These are phyloP conservation scores for Uropetala carovei DNA, from an alignment of 2,888 invertebrate species.

Conservation along the genomic window DNA sequence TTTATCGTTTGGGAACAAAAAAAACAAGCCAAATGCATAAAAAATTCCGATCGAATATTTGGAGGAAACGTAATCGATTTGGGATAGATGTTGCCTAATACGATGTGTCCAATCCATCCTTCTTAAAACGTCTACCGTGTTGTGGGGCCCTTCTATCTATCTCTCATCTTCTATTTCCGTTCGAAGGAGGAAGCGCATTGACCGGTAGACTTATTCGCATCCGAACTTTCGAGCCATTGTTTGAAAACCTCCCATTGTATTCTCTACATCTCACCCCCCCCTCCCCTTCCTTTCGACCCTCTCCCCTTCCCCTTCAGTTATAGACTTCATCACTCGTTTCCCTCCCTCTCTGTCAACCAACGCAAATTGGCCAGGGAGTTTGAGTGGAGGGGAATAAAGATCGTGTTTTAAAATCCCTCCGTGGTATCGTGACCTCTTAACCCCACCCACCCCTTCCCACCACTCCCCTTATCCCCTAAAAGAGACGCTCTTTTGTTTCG, in stretches of 20 bases:
- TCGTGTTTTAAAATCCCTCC: neutral
- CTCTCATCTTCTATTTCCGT: neutral
- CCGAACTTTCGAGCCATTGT: neutral
- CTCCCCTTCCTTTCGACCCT: neutral
- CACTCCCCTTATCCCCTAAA: neutral
- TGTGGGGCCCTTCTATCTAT: neutral
- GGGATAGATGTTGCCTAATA: too few species aligned
- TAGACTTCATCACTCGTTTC: neutral
- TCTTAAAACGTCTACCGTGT: neutral
- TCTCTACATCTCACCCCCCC: neutral
- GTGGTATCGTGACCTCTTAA: neutral
- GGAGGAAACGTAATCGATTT: too few species aligned
- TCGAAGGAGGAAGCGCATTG: neutral
- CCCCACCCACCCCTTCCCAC: too few species aligned
- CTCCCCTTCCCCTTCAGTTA: neutral
- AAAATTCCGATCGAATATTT: too few species aligned
- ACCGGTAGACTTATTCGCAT: neutral
- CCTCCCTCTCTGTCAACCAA: neutral
- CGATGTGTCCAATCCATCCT: too few species aligned
- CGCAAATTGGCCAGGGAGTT: neutral
- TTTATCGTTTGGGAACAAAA: too few species aligned
- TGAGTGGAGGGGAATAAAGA: neutral
- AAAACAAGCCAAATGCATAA: too few species aligned
- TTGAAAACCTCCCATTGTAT: neutral
- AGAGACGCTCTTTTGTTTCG: constrained; percentile 28